Percentiles rank a stretch among this genome's conserved stretches.
phyloP scores from a whole-genome alignment of 2,888 invertebrate species.

The Chouioia cunea region DNA sequence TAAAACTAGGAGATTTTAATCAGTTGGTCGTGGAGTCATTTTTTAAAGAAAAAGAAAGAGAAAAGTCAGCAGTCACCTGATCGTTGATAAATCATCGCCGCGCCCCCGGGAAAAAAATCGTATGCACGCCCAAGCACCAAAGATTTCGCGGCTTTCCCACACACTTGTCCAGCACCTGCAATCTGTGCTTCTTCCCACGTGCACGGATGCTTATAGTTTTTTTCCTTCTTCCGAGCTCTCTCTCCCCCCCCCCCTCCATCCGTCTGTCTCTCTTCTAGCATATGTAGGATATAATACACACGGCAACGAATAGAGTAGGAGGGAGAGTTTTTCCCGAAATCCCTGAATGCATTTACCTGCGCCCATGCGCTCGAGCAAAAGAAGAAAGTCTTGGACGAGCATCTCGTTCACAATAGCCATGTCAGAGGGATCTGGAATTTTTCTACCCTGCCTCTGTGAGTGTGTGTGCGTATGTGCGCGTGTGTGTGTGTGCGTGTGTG shows the following conservation, averaged over 20 bases:
- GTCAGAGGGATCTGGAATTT: too few relatives aligned
- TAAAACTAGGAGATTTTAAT: slow-evolving; percentile 20
- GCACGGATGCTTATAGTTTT: not conserved
- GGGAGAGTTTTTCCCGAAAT: too few relatives aligned
- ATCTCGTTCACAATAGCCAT: too few relatives aligned
- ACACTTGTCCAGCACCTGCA: not conserved
- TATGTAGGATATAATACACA: slow-evolving; percentile 7
- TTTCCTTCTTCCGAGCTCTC: slow-evolving; percentile 15
- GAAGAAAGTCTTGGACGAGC: not conserved
- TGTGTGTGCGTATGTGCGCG: too few relatives aligned
- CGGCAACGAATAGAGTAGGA: not conserved
- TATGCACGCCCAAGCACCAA: not conserved
- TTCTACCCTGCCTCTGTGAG: too few relatives aligned
- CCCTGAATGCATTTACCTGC: not conserved
- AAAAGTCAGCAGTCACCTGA: too few relatives aligned
- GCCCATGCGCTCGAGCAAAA: not conserved
- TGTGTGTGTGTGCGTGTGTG: too few relatives aligned
- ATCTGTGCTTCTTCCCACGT: slow-evolving; percentile 26
- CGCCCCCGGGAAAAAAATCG: too few relatives aligned
- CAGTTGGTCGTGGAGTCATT: not conserved
- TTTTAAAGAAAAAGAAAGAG: not conserved
- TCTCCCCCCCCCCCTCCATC: slow-evolving; percentile 10
- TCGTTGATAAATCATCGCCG: too few relatives aligned
- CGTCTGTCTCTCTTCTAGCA: too few relatives aligned
- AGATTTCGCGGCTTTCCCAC: slow-evolving; percentile 1